Evolutionary conservation across 1,140 invertebrate species (phyloP).

Genomic region (Dreissena polymorpha): DNA sequence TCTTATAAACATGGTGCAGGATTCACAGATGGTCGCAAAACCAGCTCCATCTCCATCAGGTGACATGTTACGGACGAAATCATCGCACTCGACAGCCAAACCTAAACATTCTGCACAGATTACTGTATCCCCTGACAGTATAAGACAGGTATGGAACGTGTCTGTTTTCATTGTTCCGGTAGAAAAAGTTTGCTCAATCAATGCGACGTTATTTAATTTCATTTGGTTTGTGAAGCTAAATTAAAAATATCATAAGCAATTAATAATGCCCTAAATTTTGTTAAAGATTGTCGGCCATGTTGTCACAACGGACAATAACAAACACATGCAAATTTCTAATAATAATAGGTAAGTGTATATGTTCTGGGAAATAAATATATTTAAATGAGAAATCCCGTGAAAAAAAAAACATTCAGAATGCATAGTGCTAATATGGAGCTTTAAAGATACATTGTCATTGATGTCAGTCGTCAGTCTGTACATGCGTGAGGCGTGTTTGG

Average conservation of each 20-base stretch:
- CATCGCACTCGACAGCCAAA: not conserved
- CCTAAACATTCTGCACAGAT: not conserved
- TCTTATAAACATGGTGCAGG: slow-evolving; percentile 16
- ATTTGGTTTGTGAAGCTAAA: not conserved
- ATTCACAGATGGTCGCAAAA: not conserved
- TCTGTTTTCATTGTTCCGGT: no score
- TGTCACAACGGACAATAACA: not conserved
- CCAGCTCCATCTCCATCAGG: not conserved
- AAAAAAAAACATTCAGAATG: no score
- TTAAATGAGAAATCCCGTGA: no score
- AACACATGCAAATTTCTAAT: not conserved
- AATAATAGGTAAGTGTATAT: no score
- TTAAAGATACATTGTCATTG: no score
- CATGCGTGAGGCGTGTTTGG: no score
- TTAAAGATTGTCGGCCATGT: not conserved
- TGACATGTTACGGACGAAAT: not conserved
- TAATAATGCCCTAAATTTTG: not conserved
- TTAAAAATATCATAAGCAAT: not conserved
- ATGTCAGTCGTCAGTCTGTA: no score
- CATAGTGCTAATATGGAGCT: no score
- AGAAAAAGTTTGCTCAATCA: not conserved
- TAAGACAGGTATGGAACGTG: slow-evolving; percentile 26
- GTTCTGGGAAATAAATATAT: no score
- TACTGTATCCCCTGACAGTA: slow-evolving; percentile 10
- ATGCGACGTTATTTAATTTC: not conserved